These are phyloP conservation scores for Gonioctena quinquepunctata DNA, from an alignment of 1,140 invertebrate species.

Conservation along the genomic window DNA sequence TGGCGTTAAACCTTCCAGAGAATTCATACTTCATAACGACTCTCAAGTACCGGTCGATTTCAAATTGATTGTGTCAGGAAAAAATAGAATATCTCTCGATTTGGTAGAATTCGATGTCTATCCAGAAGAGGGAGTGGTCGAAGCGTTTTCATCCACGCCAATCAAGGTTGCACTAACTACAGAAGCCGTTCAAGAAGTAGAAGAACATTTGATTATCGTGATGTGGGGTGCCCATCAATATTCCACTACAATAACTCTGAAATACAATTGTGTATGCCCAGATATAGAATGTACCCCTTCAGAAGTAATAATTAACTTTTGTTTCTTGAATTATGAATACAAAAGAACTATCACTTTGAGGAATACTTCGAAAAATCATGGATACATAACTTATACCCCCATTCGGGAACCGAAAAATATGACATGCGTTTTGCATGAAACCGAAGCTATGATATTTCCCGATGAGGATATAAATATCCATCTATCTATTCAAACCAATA, in stretches of 20 bases:
- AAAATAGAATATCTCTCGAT: conserved; percentile 19
- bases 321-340: conserved; percentile 36
- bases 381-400: conserved; percentile 29
- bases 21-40: conserved; percentile 30
- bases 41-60: conserved; percentile 33
- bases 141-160: neutral
- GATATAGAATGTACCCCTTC: conserved; percentile 17
- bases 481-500: conserved; percentile 22
- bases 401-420: neutral
- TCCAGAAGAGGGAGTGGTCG: neutral
- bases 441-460: conserved; percentile 6
- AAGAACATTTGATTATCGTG: neutral
- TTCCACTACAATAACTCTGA: conserved; percentile 18
- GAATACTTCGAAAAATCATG: conserved; percentile 32
- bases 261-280: conserved; percentile 26
- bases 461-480: conserved; percentile 25
- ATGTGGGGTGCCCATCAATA: conserved; percentile 34
- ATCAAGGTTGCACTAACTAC: neutral
- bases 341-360: conserved; percentile 27
- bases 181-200: conserved; percentile 20
- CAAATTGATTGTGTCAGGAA: conserved; percentile 34
- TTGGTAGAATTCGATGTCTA: neutral
- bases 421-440: neutral
- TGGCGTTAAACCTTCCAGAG: neutral
- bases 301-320: conserved; percentile 31